phyloP scores from a whole-genome alignment of 35 echinoderm and acorn worm species.

The Hemicentrotus pulcherrimus region DNA sequence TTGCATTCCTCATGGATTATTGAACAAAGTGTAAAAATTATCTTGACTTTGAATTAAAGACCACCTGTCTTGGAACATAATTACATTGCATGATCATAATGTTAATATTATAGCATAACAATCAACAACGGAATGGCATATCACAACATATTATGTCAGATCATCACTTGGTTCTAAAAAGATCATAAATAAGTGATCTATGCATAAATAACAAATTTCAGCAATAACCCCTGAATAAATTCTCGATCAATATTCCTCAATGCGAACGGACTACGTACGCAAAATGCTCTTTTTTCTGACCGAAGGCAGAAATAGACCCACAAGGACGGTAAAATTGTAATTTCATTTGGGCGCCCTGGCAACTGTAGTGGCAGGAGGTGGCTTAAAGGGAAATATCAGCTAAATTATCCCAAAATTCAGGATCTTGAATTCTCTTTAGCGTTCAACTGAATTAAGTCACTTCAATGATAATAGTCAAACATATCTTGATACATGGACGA shows the following conservation, averaged over 20 bases:
- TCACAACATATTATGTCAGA: background rate
- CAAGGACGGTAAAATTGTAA: slow-evolving; percentile 4
- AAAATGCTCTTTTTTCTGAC: background rate
- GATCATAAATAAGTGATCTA: background rate
- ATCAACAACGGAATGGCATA: background rate
- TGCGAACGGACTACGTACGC: background rate
- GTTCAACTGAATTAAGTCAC: background rate
- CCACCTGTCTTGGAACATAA: background rate
- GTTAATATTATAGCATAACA: background rate
- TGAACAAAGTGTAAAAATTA: background rate
- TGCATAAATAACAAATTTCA: background rate
- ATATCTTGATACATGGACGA: no score
- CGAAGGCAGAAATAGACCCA: background rate
- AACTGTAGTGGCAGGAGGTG: background rate
- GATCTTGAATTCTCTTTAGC: background rate
- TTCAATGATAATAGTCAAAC: no score
- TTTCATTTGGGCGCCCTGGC: background rate
- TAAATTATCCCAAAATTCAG: background rate
- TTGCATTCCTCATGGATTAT: background rate
- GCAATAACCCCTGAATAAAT: background rate
- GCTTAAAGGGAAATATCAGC: background rate
- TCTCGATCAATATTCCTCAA: background rate
- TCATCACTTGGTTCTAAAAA: background rate
- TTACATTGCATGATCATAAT: background rate
- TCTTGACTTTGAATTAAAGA: background rate